Conservation (phyloP, 2,797 vertebrate species). For the Dryobates pubescens region DNA sequence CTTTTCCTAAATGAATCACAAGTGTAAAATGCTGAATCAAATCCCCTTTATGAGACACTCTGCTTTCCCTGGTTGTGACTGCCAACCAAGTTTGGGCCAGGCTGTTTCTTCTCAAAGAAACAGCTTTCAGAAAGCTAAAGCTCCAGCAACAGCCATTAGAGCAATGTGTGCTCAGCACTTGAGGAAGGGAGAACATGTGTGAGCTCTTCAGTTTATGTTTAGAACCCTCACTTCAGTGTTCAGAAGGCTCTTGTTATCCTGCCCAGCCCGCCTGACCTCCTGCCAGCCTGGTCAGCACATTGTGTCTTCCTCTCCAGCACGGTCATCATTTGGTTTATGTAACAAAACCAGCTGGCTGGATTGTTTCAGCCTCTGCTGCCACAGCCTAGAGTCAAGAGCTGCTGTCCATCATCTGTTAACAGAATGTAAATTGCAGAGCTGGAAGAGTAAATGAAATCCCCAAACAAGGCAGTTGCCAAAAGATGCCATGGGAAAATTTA, state of each 20-base stretch:
- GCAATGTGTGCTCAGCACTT: background rate
- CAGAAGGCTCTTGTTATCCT: background rate
- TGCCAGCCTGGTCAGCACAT: too few relatives aligned
- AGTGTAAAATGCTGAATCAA: background rate
- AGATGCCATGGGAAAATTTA: background rate
- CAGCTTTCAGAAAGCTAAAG: background rate
- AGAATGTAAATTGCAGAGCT: background rate
- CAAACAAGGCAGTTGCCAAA: background rate
- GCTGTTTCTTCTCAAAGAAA: background rate
- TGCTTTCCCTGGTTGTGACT: background rate
- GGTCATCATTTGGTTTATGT: too few relatives aligned
- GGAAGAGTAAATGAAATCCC: background rate
- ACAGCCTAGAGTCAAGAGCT: background rate
- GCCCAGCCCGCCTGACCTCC: too few relatives aligned
- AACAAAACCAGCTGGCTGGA: background rate
- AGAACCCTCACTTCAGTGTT: background rate
- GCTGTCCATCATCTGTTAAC: background rate
- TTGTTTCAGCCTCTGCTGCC: background rate
- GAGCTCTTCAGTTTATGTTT: background rate
- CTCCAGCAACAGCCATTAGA: background rate
- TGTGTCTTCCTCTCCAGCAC: too few relatives aligned
- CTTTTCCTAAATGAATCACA: background rate
- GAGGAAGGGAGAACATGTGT: background rate
- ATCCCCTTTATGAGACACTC: background rate
- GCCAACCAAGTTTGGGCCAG: background rate